Evolutionary conservation across 2,888 invertebrate genomes (phyloP), one percentile per base, ranked within the genome.

Genomic region (Drosophila siamana): DNA sequence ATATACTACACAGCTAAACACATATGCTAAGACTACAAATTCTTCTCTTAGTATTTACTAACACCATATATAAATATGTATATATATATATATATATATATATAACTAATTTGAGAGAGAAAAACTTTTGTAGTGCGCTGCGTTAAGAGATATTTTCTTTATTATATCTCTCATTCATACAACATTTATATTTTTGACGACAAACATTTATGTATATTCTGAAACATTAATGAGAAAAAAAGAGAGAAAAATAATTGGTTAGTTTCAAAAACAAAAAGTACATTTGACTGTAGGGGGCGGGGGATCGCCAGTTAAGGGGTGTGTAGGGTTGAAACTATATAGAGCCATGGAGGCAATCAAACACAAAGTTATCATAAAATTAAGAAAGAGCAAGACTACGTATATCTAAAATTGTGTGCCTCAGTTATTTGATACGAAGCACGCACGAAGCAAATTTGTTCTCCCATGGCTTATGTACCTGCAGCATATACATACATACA

Each of bases 151-250:
- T 30, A 19, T 30, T 74, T 70, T 55, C 16, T 61, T 54, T 60
- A 60, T 62, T 63, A 73, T 69, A 70, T 66, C 13, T 59, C 60
- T 65, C 13, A 36, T 61, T 51, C 62, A 64, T 64, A 40, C 28
- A 62, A 47, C 46, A 47, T 62, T 62, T 62, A 38, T 40, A 55
- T 75, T 69, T 72, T 69, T 69, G 76, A 73, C 80, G 79, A 82
- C 73, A 89, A 72, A 81, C 73, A 74, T 76, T 85, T 88, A 88
- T 80, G 80, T 77, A 75, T 78, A 64, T 82, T 89, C 88, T 88
- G 88, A 80, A 88, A 89, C 76, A 84, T 82, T 86, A 69, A 78
- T 79, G 82, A 85, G 69, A 89, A 69, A 79, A 79, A 72, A 78
- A 86, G 61, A 85, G 57, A 76, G 61, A 76, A 76, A 77, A 77